Conservation (phyloP, 2,797 vertebrate species). For the Onychomys torridus region DNA sequence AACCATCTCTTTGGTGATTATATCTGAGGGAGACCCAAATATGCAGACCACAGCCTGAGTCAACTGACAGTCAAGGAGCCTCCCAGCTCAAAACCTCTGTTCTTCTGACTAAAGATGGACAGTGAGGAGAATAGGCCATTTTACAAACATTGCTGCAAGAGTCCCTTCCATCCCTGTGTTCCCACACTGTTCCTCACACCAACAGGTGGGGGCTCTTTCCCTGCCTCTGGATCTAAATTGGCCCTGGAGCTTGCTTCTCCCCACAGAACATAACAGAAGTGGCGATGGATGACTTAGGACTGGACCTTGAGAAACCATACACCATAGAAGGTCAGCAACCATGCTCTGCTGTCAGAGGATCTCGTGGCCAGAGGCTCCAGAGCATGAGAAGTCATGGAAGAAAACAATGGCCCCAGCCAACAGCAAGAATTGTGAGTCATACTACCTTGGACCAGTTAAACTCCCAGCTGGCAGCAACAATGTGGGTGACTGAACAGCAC, state of each 20-base stretch:
- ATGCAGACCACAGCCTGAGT: not conserved
- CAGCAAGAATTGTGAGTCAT: fast-evolving
- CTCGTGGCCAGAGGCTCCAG: not conserved
- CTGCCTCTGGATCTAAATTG: not conserved
- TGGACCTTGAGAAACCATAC: not conserved
- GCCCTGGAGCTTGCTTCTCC: not conserved
- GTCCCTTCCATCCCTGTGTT: not conserved
- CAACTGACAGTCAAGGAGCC: not conserved
- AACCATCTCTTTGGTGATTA: not conserved
- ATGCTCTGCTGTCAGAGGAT: not conserved
- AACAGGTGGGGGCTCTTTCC: not conserved
- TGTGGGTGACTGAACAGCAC: not conserved
- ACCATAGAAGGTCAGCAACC: not conserved
- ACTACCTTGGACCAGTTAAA: not conserved
- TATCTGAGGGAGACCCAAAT: not conserved
- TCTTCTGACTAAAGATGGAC: not conserved
- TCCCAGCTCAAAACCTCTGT: not conserved
- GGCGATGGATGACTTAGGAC: not conserved
- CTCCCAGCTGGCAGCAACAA: not conserved
- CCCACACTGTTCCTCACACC: not conserved
- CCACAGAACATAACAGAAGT: not conserved
- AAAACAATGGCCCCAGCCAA: not conserved
- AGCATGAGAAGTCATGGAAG: not conserved
- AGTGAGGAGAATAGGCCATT: not conserved
- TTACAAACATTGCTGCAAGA: not conserved